Evolutionary conservation across 1,140 invertebrate genomes (phyloP).

Genomic region (Lasaia peninsularis): DNA sequence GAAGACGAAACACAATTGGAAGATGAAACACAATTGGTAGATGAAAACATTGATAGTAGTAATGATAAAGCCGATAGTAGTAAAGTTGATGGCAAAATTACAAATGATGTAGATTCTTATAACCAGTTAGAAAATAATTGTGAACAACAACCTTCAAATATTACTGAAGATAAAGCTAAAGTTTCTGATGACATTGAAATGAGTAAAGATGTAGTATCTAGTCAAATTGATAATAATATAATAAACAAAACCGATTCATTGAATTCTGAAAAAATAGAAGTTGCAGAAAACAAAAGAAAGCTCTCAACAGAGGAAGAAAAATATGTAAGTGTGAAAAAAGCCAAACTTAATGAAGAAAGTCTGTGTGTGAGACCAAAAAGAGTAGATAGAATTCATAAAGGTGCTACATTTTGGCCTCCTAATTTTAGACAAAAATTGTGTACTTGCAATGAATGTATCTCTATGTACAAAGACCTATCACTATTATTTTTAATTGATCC

Average conservation of each 20-base stretch:
- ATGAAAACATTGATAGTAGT: background rate
- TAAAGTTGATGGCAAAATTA: background rate
- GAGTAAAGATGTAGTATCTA: background rate
- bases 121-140: background rate
- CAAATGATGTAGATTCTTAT: background rate
- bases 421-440: slow-evolving; percentile 88
- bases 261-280: slow-evolving; percentile 17
- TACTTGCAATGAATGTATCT: slow-evolving; percentile 80
- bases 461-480: slow-evolving; percentile 83
- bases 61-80: too few species aligned
- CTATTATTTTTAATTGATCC: slow-evolving; percentile 87
- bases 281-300: slow-evolving; percentile 42
- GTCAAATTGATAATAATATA: background rate
- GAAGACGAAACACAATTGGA: background rate
- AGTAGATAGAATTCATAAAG: slow-evolving; percentile 41
- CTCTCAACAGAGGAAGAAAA: slow-evolving; percentile 33
- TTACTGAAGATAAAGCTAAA: background rate
- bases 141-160: background rate
- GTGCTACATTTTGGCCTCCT: slow-evolving; percentile 83
- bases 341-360: slow-evolving; percentile 32
- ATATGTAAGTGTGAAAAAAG: slow-evolving; percentile 28
- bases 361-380: slow-evolving; percentile 42
- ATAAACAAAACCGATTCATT: background rate
- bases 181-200: slow-evolving; percentile 1
- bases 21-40: slow-evolving; percentile 19